These are phyloP conservation scores for Halichoerus grypus DNA, from an alignment of 2,113 vertebrate genomes.

Conservation along the genomic window DNA sequence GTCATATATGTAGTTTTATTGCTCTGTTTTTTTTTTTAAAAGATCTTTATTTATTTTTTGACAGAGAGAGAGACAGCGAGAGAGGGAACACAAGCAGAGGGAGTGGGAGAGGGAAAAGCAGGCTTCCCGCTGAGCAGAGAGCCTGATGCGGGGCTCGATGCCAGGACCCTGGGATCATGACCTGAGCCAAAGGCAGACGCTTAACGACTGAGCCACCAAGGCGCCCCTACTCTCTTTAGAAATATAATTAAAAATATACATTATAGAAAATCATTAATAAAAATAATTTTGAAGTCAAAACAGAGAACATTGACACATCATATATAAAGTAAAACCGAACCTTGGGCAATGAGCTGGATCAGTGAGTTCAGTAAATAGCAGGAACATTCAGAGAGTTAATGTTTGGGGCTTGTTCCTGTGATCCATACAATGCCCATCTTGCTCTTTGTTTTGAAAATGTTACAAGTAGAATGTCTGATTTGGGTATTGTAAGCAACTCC, in stretches of 20 bases:
- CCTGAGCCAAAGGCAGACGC: too few relatives aligned
- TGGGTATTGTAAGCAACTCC: background rate
- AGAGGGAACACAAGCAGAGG: too few relatives aligned
- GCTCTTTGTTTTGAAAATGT: conserved; percentile 4
- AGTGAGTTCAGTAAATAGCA: background rate
- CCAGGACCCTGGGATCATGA: too few relatives aligned
- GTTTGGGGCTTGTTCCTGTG: background rate
- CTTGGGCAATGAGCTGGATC: background rate
- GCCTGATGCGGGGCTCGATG: too few relatives aligned
- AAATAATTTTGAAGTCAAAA: conserved; percentile 5
- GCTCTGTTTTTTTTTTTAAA: too few relatives aligned
- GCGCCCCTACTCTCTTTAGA: background rate
- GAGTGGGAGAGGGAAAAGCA: too few relatives aligned
- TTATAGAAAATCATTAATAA: background rate
- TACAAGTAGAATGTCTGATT: background rate
- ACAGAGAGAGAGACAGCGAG: too few relatives aligned
- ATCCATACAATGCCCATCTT: background rate
- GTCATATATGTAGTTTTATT: background rate
- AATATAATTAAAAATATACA: background rate
- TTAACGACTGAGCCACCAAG: too few relatives aligned
- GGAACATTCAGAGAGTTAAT: background rate
- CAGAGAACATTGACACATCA: background rate
- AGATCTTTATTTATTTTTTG: too few relatives aligned
- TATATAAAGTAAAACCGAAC: background rate
- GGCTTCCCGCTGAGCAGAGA: too few relatives aligned